These are phyloP conservation scores for Drosophila pullipes DNA, from an alignment of 2,888 invertebrate genomes.

Conservation along the genomic window DNA sequence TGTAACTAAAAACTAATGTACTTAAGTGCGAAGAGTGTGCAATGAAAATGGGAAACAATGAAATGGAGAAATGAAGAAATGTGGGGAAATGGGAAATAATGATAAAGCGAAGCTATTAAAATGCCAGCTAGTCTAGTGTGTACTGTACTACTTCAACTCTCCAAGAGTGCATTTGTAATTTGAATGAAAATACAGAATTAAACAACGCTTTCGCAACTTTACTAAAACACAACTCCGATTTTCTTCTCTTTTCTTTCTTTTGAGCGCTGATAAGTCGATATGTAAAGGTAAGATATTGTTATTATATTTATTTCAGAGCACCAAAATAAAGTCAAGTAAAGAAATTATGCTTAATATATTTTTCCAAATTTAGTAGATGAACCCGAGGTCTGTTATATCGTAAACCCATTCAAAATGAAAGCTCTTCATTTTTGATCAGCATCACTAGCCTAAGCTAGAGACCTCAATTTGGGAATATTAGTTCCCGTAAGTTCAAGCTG, in stretches of 20 bases:
- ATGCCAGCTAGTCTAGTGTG: constrained; percentile 37
- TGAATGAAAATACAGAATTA: constrained; percentile 57
- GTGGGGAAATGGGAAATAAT: constrained; percentile 21
- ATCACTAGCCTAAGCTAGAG: not conserved
- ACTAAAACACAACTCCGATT: constrained; percentile 55
- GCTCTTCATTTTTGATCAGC: not conserved
- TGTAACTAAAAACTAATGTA: constrained; percentile 44
- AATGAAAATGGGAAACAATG: constrained; percentile 20
- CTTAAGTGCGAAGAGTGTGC: constrained; percentile 56
- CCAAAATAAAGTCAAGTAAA: not conserved
- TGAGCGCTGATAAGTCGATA: not conserved
- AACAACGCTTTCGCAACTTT: constrained; percentile 75
- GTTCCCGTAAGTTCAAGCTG: not conserved
- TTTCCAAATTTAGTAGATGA: not conserved
- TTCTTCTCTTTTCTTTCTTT: not conserved
- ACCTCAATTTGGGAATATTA: not conserved
- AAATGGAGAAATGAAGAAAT: constrained; percentile 33
- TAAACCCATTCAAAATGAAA: not conserved
- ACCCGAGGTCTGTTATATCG: not conserved
- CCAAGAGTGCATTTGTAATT: constrained; percentile 72
- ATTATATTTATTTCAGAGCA: not conserved
- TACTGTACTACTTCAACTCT: constrained; percentile 59
- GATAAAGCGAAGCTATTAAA: constrained; percentile 27
- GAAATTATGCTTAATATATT: not conserved
- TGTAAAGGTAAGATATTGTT: not conserved